phyloP scores from a whole-genome alignment of 2,888 invertebrate species.

The Drosophila meridiana region DNA sequence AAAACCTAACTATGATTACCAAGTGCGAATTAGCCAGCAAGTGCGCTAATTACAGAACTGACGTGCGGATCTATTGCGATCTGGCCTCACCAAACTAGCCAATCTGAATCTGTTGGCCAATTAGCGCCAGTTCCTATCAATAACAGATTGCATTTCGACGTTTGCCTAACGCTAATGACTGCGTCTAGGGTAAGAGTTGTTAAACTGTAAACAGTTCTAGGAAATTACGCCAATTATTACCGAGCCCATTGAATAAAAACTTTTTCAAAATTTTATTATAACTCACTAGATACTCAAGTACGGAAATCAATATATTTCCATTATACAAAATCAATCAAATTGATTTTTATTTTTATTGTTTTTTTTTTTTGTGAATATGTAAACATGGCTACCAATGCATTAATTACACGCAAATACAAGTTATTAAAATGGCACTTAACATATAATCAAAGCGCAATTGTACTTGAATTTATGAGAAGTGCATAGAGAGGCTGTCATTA shows the following conservation, averaged over 20 bases:
- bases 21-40: slow-evolving; percentile 52
- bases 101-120: slow-evolving; percentile 26
- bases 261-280: not conserved
- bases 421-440: not conserved
- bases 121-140: slow-evolving; percentile 58
- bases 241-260: not conserved
- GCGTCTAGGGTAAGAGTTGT: slow-evolving; percentile 29
- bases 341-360: not conserved
- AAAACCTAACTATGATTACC: slow-evolving; percentile 41
- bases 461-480: slow-evolving; percentile 8
- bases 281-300: not conserved
- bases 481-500: slow-evolving; percentile 7
- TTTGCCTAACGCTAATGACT: slow-evolving; percentile 39
- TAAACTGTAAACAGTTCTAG: slow-evolving; percentile 42
- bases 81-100: slow-evolving; percentile 1
- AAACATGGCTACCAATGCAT: slow-evolving; percentile 3
- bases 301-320: slow-evolving; percentile 9
- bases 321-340: slow-evolving; percentile 2
- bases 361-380: not conserved
- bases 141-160: slow-evolving; percentile 42
- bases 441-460: not conserved
- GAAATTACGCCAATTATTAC: slow-evolving; percentile 45
- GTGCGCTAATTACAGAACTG: slow-evolving; percentile 40
- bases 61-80: slow-evolving; percentile 29
- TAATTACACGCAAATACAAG: slow-evolving; percentile 1